Base-by-base conservation (phyloP, 2,113 vertebrate species). In the Megalops atlanticus region DNA sequence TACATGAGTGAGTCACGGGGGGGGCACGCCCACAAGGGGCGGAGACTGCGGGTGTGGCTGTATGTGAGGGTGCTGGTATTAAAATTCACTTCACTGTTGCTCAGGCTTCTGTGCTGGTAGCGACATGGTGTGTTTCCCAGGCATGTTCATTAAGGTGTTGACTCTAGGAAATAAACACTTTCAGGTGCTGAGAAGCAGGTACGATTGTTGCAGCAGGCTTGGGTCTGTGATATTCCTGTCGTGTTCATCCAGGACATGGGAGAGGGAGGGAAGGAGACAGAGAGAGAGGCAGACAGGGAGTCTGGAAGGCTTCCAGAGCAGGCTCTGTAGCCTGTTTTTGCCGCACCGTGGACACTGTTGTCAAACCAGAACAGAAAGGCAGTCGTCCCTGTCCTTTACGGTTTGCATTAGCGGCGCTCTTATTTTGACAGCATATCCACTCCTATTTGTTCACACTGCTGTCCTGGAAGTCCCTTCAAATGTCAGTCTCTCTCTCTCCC, bases 1-100 rank as follows among this genome's bases (percentile, higher is more conserved):
- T 99, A 98, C 92, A 96, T 97, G 96, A 97, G 98, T 99, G 86
- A 94, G 97, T 95, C 24, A 36, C 74, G 24, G n/a, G 18, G 52
- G 24, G n/a, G 31, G 24, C 18, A 43, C 12, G 27, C n/a, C n/a
- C n/a, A n/a, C 36, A 49, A 54, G 80, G 72, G 77, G 76, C 52
- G 38, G 80, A 11, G 54, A 1, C 21, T 49, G 79, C 45, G n/a
- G 27, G 2, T 3, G 18, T 14, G 72, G 12, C 18, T 47, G 43
- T 14, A 24, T 16, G 54, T 40, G 43, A n/a, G 64, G 2, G 1
- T 74, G 54, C 21, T 70, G 31, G 78, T 74, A 14, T 75, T 36
- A 49, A 82, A 24, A 18, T 54, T n/a, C n/a, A n/a, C n/a, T n/a
- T n/a, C n/a, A n/a, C 49, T 18, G 49, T 49, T 76, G 77, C 35